Base-by-base conservation (phyloP, 2,113 vertebrate genomes). In the Ursus arctos region DNA sequence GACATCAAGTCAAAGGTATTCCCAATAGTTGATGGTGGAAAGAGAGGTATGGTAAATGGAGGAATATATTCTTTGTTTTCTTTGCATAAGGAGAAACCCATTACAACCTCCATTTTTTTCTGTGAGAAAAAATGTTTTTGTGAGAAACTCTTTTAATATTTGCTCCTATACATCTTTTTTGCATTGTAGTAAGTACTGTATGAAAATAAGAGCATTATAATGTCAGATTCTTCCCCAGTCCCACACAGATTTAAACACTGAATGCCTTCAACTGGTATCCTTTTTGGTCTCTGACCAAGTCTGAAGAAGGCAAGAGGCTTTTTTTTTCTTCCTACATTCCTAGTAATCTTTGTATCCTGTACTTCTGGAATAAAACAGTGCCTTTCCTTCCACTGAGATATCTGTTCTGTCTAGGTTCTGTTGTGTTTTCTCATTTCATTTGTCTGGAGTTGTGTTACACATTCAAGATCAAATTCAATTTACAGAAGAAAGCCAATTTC, bases 381-480 rank as follows among this genome's bases (percentile, higher is more conserved):
- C 22, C 18, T 84, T 91, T 80, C 6, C 65, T 88, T 24, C 43
- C 15, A n/a, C 8, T 65, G 80, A 80, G n/a, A 77, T 53, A 71
- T 49, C 12, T 72, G 0, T 77, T 89, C 13, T 49, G 26, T 82
- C 6, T 61, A 81, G 1, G 24, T 40, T 87, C 28, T 80, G 22
- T n/a, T 43, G 33, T 95, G 7, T 80, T 96, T 92, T 33, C 13
- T 14, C 7, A 40, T 80, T 91, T 95, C 22, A 55, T 90, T 77
- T 16, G 15, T 36, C 21, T n/a, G 2, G 4, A 63, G n/a, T 61
- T 65, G 33, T 72, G 13, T 61, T 85, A 95, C 31, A 47, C 22
- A 31, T 88, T 96, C 16, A 76, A 81, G 49, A 71, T 88, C n/a
- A 89, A 87, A 76, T 88, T 92, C 9, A 76, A 47, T 47, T 88